Conservation (phyloP, 1,140 invertebrate species). For the Hylyphantes graminicola region DNA sequence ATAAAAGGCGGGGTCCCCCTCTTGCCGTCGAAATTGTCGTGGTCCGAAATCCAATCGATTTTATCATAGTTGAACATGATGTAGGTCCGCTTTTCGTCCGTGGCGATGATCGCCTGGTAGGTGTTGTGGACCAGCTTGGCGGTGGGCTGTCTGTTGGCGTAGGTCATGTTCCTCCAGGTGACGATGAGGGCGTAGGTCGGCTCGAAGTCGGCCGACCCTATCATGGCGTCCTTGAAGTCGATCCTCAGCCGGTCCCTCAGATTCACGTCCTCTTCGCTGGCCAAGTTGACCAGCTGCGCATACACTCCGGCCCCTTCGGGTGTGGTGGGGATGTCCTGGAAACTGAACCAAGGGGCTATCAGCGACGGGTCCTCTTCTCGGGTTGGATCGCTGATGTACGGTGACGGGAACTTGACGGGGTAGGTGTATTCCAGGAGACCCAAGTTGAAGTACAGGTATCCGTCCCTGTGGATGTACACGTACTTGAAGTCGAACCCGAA, state of each 20-base stretch:
- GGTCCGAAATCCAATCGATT: constrained; percentile 90
- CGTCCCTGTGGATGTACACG: constrained; percentile 89
- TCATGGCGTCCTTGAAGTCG: constrained; percentile 90
- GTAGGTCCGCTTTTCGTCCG: constrained; percentile 93
- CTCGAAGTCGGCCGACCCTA: constrained; percentile 87
- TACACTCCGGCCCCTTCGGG: constrained; percentile 75
- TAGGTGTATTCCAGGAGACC: constrained; percentile 85
- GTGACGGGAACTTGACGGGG: constrained; percentile 83
- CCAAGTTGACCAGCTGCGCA: constrained; percentile 67
- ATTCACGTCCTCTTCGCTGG: constrained; percentile 70
- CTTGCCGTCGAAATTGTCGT: constrained; percentile 80
- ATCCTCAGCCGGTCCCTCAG: constrained; percentile 86
- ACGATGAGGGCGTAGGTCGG: constrained; percentile 90
- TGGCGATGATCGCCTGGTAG: constrained; percentile 91
- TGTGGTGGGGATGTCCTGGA: constrained; percentile 79
- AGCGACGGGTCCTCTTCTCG: constrained; percentile 88
- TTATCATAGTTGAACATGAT: constrained; percentile 93
- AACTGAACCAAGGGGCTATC: constrained; percentile 92
- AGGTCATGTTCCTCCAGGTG: constrained; percentile 97
- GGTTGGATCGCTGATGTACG: constrained; percentile 80
- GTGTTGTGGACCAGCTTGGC: constrained; percentile 84
- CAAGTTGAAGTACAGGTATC: constrained; percentile 90
- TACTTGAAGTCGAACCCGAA: constrained; percentile 95
- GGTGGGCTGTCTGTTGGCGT: constrained; percentile 84
- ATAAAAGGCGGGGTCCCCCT: constrained; percentile 87